Evolutionary conservation across 2,888 invertebrate species (phyloP), one percentile per base, ranked within the genome.

Genomic region (Ennomos erosarius): DNA sequence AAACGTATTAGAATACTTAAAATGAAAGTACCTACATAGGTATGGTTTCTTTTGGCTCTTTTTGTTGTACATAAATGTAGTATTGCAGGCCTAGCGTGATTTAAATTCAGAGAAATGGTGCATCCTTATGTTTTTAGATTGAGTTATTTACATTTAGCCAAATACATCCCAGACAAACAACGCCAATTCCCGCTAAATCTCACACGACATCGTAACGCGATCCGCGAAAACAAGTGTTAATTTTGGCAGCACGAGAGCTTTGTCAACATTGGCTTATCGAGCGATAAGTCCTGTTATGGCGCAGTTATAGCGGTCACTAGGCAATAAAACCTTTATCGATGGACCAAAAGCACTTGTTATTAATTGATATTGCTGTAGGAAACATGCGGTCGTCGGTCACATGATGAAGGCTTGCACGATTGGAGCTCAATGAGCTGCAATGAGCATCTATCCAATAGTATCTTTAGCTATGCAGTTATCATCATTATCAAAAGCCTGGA

Each of bases 251-350:
- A 55, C 51, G 59, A 75, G 70, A 71, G 70, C 62, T 63, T 54
- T 68, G 75, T 73, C 72, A 78, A 80, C 76, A 82, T 76, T 68
- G 64, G 55, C 49, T 55, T 79, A 83, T 79, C 75, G 43, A 33
- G 16, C 54, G 78, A 82, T 82, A 78, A 75, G 35, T 69, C 46
- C 35, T 54, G 65, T 73, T 74, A 74, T 67, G 62, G 63, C 67
- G 69, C 58, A 60, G 62, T 69, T 69, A 70, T 70, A 59, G 62
- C 59, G 60, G 62, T 62, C 67, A 64, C 67, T 47, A 51, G 45
- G 64, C 65, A 75, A 78, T 79, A 76, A 72, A 64, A 61, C 56
- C 51, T 63, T 74, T 74, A 73, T 73, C 75, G 52, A 52, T 56
- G 55, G 37, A 56, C 60, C 16, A 56, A 62, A 62, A 65, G 43